Evolutionary conservation across 1,140 invertebrate genomes (phyloP).

Genomic region (Tetraneura akinire): DNA sequence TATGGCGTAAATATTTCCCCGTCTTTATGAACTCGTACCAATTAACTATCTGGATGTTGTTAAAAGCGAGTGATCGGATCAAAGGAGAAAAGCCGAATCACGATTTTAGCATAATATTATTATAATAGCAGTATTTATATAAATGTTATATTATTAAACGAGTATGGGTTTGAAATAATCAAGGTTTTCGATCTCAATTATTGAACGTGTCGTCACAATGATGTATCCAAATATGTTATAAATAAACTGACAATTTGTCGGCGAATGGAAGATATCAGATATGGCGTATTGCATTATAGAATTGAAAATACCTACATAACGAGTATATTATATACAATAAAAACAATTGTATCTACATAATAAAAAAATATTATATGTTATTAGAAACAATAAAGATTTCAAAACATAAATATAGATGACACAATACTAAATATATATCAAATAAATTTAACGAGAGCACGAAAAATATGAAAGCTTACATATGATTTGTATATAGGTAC

Average conservation of each 20-base stretch:
- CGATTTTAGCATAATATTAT: conserved; percentile 23
- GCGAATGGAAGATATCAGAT: neutral
- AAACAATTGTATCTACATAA: neutral
- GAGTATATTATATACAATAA: neutral
- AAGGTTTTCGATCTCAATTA: conserved; percentile 16
- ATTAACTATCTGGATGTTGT: too few relatives aligned
- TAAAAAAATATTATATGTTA: neutral
- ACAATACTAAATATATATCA: neutral
- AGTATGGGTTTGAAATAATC: neutral
- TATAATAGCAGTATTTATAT: too few relatives aligned
- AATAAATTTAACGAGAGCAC: neutral
- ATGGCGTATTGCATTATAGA: neutral
- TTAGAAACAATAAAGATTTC: neutral
- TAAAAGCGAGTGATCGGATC: neutral
- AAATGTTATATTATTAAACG: neutral
- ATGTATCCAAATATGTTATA: neutral
- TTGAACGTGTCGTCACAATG: conserved; percentile 12
- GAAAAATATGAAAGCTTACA: too few relatives aligned
- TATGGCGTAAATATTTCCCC: too few relatives aligned
- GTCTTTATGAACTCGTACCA: too few relatives aligned
- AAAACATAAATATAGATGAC: neutral
- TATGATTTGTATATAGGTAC: too few relatives aligned
- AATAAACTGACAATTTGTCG: conserved; percentile 15
- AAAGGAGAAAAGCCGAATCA: conserved; percentile 34
- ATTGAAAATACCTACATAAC: neutral